Base-by-base conservation (phyloP, 2,797 vertebrate species). In the Spea hammondii region DNA sequence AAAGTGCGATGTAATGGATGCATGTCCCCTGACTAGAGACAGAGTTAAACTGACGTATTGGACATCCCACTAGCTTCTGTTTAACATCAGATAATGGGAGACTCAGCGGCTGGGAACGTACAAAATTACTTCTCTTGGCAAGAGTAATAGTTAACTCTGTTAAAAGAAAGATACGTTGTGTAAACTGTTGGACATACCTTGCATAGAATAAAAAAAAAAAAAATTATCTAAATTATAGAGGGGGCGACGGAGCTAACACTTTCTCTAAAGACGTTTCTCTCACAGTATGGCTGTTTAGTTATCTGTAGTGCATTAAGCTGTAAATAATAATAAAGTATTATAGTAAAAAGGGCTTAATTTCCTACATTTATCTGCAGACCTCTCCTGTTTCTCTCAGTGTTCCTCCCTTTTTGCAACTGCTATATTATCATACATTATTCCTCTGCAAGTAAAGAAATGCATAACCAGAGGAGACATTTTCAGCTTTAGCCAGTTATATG, bases 181-280 rank as follows among this genome's bases (percentile, higher is more conserved):
- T 66, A 70, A 70, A 45, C 44, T 75, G 72, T 75, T 75, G 66
- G 66, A 75, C 69, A 74, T 70, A 65, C 69, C 70, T 74, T 50
- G 4, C 64, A 72, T 17, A 79, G 65, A 74, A 86, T 84, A 84
- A 82, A 87, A 85, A 79, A 84, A 85, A 85, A 84, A 85, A 85
- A 86, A 65, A 59, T 57, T 72, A 60, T 74, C 32, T 74, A 57
- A n/a, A 55, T 78, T 48, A 54, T 17, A 53, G 48, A 59, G 54
- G 50, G n/a, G 44, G 76, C 67, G 49, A 65, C 3, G 32, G 32
- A 32, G 32, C 32, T 32, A 32, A 32, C 32, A 32, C 32, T 17
- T 17, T 17, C 17, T 32, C 32, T 32, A 32, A 32, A 32, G 32
- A 32, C 32, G 1, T 32, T 32, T 32, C 32, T 32, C 32, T 32